Conservation (phyloP, 1,140 invertebrate species). For the Drosophila takahashii region DNA sequence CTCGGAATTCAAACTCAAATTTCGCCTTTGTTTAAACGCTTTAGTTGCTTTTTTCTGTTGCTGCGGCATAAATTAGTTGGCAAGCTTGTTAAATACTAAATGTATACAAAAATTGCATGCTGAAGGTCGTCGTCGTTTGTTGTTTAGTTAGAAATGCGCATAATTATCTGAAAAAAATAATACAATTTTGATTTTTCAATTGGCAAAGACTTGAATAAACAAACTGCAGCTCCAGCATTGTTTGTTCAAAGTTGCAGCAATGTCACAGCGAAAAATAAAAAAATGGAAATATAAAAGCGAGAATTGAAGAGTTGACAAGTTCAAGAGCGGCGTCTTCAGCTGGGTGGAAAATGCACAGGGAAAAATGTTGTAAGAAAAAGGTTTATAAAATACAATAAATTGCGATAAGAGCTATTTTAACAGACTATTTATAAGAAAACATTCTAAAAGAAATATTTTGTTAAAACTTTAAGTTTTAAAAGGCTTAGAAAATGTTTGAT, state of each 20-base stretch:
- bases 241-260: slow-evolving; percentile 58
- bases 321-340: slow-evolving; percentile 58
- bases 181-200: slow-evolving; percentile 73
- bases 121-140: slow-evolving; percentile 43
- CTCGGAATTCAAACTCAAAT: slow-evolving; percentile 17
- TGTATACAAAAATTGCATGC: slow-evolving; percentile 39
- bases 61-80: slow-evolving; percentile 58
- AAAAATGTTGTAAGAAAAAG: background rate
- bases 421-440: too few species aligned
- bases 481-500: too few species aligned
- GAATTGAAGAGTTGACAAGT: slow-evolving; percentile 71
- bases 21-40: slow-evolving; percentile 46
- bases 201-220: slow-evolving; percentile 37
- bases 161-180: slow-evolving; percentile 56
- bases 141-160: slow-evolving; percentile 77
- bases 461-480: too few species aligned
- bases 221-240: slow-evolving; percentile 50
- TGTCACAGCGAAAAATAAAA: slow-evolving; percentile 41
- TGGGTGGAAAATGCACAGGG: background rate
- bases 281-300: background rate
- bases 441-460: too few species aligned
- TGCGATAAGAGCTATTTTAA: too few species aligned
- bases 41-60: slow-evolving; percentile 34
- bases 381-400: too few species aligned
- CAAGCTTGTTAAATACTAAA: slow-evolving; percentile 40